These are phyloP conservation scores for Vanessa atalanta DNA, from an alignment of 1,140 invertebrate species.

Conservation along the genomic window DNA sequence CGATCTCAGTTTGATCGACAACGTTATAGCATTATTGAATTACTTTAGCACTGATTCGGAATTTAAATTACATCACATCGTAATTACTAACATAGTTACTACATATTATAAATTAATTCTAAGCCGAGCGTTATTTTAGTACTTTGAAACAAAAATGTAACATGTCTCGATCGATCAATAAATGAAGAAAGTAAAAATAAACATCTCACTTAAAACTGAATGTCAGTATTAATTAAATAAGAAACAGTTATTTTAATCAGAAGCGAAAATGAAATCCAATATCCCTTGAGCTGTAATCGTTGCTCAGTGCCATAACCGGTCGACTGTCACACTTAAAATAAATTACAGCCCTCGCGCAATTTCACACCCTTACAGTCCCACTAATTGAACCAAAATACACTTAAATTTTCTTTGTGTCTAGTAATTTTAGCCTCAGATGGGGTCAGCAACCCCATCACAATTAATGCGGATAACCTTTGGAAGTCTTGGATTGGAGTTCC, in stretches of 20 bases:
- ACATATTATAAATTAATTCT: no score
- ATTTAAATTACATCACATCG: no score
- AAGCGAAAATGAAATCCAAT: slow-evolving; percentile 24
- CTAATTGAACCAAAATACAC: slow-evolving; percentile 78
- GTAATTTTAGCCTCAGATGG: slow-evolving; percentile 73
- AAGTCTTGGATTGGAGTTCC: slow-evolving; percentile 59
- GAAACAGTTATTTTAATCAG: slow-evolving; percentile 7
- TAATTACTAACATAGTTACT: no score
- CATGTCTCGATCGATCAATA: background rate
- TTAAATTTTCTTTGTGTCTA: slow-evolving; percentile 79
- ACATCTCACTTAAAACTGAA: background rate
- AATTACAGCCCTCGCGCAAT: slow-evolving; percentile 71
- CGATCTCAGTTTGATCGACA: no score
- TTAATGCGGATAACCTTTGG: slow-evolving; percentile 58
- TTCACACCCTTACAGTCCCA: slow-evolving; percentile 68
- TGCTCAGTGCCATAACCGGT: slow-evolving; percentile 42
- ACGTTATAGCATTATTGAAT: no score
- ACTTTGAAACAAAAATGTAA: no score
- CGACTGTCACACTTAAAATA: slow-evolving; percentile 71
- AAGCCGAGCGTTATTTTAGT: no score
- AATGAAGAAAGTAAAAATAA: background rate
- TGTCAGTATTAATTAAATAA: slow-evolving; percentile 12
- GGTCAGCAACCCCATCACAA: slow-evolving; percentile 68
- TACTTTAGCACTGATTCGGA: no score
- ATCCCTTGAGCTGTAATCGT: slow-evolving; percentile 39